Base-by-base conservation (phyloP, 2,888 invertebrate genomes). In the Epistrophe eligans region DNA sequence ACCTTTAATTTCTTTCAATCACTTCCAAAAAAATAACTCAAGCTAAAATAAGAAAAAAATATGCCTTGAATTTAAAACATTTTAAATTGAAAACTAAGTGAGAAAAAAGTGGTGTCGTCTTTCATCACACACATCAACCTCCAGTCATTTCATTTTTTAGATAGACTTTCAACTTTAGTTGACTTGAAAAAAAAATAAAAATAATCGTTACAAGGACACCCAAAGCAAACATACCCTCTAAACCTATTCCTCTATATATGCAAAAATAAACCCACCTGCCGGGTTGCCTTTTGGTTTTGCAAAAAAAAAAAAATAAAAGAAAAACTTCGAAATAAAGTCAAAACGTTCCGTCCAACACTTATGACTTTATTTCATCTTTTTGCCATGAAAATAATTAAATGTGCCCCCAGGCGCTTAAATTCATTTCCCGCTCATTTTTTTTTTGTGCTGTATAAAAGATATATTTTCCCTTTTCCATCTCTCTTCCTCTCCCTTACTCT, bases 341-440 rank as follows among this genome's bases (percentile, higher is more conserved):
- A 58, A 58, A 38, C 32, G 40, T 74, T 58, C 32, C 60, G 50
- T 74, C 32, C 60, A 67, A 80, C 74, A 74, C 73, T 58, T 67
- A 77, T 57, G 81, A 81, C 77, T 81, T 67, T 50, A 80, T 76
- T 72, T 50, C 77, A 43, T 52, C 35, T 57, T 60, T 60, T 67
- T 57, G 40, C 35, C 50, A 77, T 62, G 60, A 80, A 84, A 80
- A 77, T 80, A 81, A 81, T 85, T 85, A 81, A 85, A 81, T 74
- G 57, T 62, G 40, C 52, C 81, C 62, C 64, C 55, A 40, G 73
- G 81, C 81, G 73, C 77, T 73, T 81, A 84, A 80, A 84, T 84
- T 77, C 81, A 84, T 84, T 80, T 77, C 77, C 48, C 70, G 48
- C 24, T 40, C 24, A 28, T 80, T 64, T 50, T 52, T 50, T 60